These are phyloP conservation scores for Enteromius mattozi DNA, from an alignment of 2,797 vertebrate genomes.

Conservation along the genomic window DNA sequence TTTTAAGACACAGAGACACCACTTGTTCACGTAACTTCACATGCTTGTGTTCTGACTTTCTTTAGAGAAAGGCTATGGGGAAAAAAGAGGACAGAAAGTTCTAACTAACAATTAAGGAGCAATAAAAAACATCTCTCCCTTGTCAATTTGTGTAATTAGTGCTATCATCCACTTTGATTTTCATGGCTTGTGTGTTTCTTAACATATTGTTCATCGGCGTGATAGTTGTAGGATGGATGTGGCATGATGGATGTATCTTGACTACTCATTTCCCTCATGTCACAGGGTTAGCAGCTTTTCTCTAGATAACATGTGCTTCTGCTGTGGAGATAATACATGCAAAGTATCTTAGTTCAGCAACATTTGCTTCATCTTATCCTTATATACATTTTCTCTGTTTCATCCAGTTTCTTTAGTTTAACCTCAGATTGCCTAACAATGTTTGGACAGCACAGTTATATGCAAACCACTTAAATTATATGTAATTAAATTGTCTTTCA, in stretches of 20 bases:
- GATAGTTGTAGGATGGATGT: constrained; percentile 28
- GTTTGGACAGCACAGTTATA: constrained; percentile 5
- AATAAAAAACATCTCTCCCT: constrained; percentile 35
- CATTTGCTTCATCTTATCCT: constrained; percentile 2
- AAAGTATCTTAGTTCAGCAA: constrained; percentile 23
- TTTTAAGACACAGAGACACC: background rate
- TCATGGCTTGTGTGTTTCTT: constrained; percentile 19
- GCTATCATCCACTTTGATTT: constrained; percentile 26
- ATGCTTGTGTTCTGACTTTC: constrained; percentile 10
- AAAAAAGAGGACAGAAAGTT: background rate
- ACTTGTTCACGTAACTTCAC: constrained; percentile 11
- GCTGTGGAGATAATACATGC: constrained; percentile 41
- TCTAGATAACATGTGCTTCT: constrained; percentile 39
- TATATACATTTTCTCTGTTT: constrained; percentile 19
- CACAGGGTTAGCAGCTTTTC: constrained; percentile 57
- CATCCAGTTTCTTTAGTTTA: constrained; percentile 7
- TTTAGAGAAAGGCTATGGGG: background rate
- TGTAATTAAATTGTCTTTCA: constrained; percentile 12
- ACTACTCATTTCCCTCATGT: constrained; percentile 51
- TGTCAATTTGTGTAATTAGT: constrained; percentile 45
- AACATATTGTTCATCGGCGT: constrained; percentile 29
- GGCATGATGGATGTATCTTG: constrained; percentile 36
- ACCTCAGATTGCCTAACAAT: background rate
- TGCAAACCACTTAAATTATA: constrained; percentile 17
- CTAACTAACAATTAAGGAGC: constrained; percentile 25